Evolutionary conservation across 2,797 vertebrate species (phyloP).

Genomic region (Lindbergichthys nudifrons): DNA sequence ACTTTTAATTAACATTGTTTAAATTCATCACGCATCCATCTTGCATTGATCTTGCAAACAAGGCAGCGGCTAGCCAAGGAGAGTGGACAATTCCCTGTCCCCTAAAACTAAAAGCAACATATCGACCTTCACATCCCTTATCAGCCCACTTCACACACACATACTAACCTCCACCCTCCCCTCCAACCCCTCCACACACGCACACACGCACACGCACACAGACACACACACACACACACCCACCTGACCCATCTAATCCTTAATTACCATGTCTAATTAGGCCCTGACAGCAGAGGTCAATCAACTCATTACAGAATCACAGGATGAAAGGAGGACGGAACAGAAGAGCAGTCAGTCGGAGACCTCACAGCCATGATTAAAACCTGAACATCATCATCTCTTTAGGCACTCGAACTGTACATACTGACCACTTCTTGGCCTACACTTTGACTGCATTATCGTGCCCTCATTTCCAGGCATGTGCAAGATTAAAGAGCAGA

Average conservation of each 20-base stretch:
- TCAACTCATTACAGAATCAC: constrained; percentile 83
- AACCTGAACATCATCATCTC: constrained; percentile 50
- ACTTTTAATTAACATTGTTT: constrained; percentile 74
- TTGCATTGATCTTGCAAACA: constrained; percentile 58
- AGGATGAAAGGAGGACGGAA: constrained; percentile 72
- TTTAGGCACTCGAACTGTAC: constrained; percentile 2
- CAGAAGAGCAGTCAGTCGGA: constrained; percentile 61
- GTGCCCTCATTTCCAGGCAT: background rate
- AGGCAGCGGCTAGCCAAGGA: constrained; percentile 40
- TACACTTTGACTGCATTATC: constrained; percentile 1
- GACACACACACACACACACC: constrained; percentile 31
- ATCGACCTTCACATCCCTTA: constrained; percentile 69
- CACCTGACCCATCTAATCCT: constrained; percentile 77
- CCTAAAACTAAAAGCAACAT: constrained; percentile 63
- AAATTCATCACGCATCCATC: constrained; percentile 61
- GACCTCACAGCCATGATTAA: constrained; percentile 62
- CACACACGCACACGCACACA: constrained; percentile 23
- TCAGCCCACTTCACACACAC: constrained; percentile 48
- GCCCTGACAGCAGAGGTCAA: constrained; percentile 83
- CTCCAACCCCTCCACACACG: constrained; percentile 14
- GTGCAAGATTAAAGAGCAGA: constrained; percentile 2
- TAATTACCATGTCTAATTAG: constrained; percentile 85
- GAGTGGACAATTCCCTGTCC: constrained; percentile 53
- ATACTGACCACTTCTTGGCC: constrained; percentile 6
- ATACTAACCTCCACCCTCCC: constrained; percentile 32